phyloP scores from a whole-genome alignment of 2,888 invertebrate genomes.

The Sepiola atlantica region DNA sequence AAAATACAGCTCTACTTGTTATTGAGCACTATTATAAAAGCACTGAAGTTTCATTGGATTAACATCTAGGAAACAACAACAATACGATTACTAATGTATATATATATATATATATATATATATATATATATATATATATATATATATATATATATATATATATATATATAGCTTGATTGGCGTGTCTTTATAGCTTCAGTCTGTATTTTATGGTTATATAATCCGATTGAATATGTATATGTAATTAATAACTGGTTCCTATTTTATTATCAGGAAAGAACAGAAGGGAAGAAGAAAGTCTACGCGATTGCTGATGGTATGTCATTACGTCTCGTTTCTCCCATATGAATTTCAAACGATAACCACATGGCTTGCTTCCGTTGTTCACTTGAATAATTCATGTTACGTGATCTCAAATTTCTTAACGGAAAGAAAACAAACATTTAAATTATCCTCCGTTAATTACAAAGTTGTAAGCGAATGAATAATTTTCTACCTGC shows the following conservation, averaged over 20 bases:
- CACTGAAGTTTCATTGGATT: too few relatives aligned
- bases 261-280: slow-evolving; percentile 82
- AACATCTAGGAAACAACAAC: too few relatives aligned
- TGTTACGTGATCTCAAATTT: not conserved
- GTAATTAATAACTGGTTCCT: slow-evolving; percentile 39
- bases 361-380: not conserved
- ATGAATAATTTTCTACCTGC: not conserved
- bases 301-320: slow-evolving; percentile 85
- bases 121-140: too few relatives aligned
- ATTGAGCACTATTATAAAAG: too few relatives aligned
- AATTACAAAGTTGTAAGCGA: not conserved
- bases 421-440: not conserved
- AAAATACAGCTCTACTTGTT: too few relatives aligned
- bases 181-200: not conserved
- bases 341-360: not conserved
- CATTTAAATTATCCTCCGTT: not conserved
- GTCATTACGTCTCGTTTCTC: not conserved
- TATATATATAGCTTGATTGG: not conserved
- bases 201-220: not conserved
- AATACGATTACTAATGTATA: too few relatives aligned
- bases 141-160: too few relatives aligned
- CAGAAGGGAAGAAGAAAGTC: slow-evolving; percentile 93
- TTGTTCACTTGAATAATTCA: not conserved
- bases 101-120: too few relatives aligned
- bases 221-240: not conserved